Base-by-base conservation (phyloP, 2,888 invertebrate species). In the Phyllotreta striolata region DNA sequence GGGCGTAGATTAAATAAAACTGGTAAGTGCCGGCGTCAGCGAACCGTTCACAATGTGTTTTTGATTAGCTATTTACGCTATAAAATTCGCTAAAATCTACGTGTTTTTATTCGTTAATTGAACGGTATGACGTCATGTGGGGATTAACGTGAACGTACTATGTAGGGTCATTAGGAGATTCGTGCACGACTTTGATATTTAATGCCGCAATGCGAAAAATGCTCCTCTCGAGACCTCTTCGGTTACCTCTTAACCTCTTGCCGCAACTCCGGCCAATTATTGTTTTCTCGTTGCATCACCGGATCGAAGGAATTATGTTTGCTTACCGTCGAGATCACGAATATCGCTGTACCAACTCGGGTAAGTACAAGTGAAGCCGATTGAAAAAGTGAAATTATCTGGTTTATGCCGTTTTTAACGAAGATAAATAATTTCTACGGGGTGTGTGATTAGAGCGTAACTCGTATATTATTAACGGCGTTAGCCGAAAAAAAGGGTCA, bases 211-310 rank as follows among this genome's bases (percentile, higher is more conserved):
- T 13, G 47, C 14, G 4, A 24, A 24, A 24, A 24, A 24, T 24
- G 24, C 24, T 24, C 24, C 24, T 24, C 61, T 64, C 39, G 38
- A 47, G 66, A 65, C 66, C 66, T 66, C 24, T 24, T 24, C 24
- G 24, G 54, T 69, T 69, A 69, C 68, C 68, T 69, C 58, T 69
- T 65, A 66, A 66, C 66, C 66, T 66, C 55, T 55, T 51, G 41
- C 56, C 60, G 64, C 46, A 61, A 56, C 46, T 56, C 59, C 56
- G 62, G 54, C 40, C 37, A 58, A 49, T 52, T 52, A 52, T 52
- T 52, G 38, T 52, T 52, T 24, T 52, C 52, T 52, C 13, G 52
- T 52, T 52, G 39, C 52, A 52, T 52, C 52, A 52, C 52, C 8
- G 37, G 34, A 35, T 49, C 37, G 34, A 24, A 51, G 51, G 38